Evolutionary conservation across 2,113 vertebrate genomes (phyloP).

Genomic region (Eretmochelys imbricata): DNA sequence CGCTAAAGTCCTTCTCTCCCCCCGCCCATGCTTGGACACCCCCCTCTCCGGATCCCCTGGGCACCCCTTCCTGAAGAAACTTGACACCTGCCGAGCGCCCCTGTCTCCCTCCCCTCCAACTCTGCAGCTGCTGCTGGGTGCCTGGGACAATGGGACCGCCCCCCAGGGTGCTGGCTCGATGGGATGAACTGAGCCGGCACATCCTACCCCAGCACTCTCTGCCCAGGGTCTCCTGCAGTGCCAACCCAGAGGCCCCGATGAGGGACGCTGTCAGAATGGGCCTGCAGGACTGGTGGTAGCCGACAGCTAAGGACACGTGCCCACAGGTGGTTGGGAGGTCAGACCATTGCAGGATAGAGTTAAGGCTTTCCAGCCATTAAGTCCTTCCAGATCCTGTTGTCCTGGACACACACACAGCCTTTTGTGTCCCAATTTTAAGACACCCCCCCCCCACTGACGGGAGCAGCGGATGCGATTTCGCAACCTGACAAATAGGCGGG

Average conservation of each 20-base stretch:
- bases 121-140: no score
- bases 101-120: no score
- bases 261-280: no score
- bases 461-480: not conserved
- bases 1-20: no score
- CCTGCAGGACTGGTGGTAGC: no score
- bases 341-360: not conserved
- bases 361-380: not conserved
- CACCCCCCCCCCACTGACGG: not conserved
- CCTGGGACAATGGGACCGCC: no score
- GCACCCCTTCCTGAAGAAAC: not conserved
- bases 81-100: no score
- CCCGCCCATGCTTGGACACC: not conserved
- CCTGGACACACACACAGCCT: no score
- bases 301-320: no score
- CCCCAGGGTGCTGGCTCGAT: no score
- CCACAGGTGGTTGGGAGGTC: not conserved
- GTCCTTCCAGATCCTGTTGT: not conserved
- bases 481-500: not conserved
- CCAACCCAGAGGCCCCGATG: not conserved
- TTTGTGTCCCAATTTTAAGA: not conserved
- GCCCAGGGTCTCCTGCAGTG: not conserved
- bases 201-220: not conserved
- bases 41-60: not conserved
- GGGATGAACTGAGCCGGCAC: not conserved